Evolutionary conservation across 2,113 vertebrate genomes (phyloP), one percentile per base, ranked within the genome.

Genomic region (Cromileptes altivelis): DNA sequence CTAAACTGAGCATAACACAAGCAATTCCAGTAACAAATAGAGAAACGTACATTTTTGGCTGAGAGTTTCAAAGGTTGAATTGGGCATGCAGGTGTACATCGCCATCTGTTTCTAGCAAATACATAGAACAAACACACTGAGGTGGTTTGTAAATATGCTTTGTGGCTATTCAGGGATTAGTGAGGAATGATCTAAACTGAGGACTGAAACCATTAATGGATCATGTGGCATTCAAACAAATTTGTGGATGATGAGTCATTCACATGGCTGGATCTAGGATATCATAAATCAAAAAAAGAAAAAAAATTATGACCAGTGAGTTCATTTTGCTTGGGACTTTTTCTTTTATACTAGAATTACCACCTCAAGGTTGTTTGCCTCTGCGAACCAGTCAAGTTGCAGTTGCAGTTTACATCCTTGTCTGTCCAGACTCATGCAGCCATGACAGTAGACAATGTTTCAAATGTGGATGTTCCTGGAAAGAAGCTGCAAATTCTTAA

Each of bases 151-250:
- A 68, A 68, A 42, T 67, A 57, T 42, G 62, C 23, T 23, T 21
- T 52, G 23, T 18, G 30, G 65, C 21, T 45, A 42, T 55, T 56
- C 11, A 42, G 40, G 72, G 68, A 81, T 77, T 53, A 80, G 64
- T 3, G 8, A 61, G 27, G 65, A 49, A 47, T 67, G 7, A 76
- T 45, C 15, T 17, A 14, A 25, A 1, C 4, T 33, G 42, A 53
- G 11, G 52, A n/a, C 30, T 53, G 12, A 64, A 70, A 63, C 27
- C 42, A 65, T 53, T 12, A 37, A 17, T 19, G 25, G 17, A 52
- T n/a, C 30, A n/a, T n/a, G 27, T 21, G 27, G 57, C 57, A 63
- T 72, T 77, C 53, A 45, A 63, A 33, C 57, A 70, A 49, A 52
- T 42, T 1, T 65, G 64, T 64, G 19, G 15, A 27, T 25, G 50